Base-by-base conservation (phyloP, 2,888 invertebrate genomes). In the Onchidella celtica region DNA sequence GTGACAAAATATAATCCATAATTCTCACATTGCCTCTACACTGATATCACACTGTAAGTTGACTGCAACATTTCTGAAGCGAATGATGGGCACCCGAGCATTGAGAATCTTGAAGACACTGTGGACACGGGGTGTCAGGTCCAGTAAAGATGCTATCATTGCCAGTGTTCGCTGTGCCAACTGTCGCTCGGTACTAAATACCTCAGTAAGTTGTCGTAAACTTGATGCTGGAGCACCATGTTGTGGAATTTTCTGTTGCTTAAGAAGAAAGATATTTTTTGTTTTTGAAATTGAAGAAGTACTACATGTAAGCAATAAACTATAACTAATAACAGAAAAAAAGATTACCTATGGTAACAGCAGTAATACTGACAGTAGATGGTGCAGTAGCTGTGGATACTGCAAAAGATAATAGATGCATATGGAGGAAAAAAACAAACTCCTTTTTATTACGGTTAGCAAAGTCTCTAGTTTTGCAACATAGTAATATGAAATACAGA, bases 31-130 rank as follows among this genome's bases (percentile, higher is more conserved):
- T 91, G 97, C 97, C 74, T 95, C 95, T 94, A 96, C 95, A 68
- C 97, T 96, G 32, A 98, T 94, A 92, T 98, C 98, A 91, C 97
- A 97, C 86, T 97, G 97, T 66, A 98, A 93, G 73, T 95, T 95
- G 0, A 96, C 95, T 81, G 96, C 94, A 73, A 95, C 95, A 90
- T 97, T 97, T 85, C 95, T 94, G 91, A 96, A 98, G 93, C 97
- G 97, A 77, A 98, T 95, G 85, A 98, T 98, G 6, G 98, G 98
- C 66, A 98, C 97, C 57, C 97, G 94, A 0, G 98, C 98, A 90
- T 96, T 95, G 55, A 97, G 94, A 87, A 98, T 97, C 85, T 96
- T 95, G 84, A 95, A 93, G 3, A 92, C 86, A 32, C 87, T 77
- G 1, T 94, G 92, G 82, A 96, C 95, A 21, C 97, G 97, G 0